These are phyloP conservation scores for Balaenoptera acutorostrata DNA, from an alignment of 2,113 vertebrate genomes.

Conservation along the genomic window DNA sequence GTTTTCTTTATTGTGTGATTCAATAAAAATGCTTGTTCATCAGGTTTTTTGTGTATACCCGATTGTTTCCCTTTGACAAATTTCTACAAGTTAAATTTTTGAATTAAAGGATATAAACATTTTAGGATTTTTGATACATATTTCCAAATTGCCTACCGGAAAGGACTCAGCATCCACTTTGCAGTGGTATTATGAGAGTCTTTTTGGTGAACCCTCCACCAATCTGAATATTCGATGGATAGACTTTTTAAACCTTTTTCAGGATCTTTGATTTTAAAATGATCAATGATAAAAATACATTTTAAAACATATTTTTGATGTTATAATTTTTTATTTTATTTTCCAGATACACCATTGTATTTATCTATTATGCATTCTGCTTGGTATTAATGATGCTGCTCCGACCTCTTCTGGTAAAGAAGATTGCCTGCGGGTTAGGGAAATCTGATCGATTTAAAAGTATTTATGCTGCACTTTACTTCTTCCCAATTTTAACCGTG, in stretches of 20 bases:
- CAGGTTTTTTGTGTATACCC: not conserved
- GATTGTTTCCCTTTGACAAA: not conserved
- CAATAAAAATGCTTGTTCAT: not conserved
- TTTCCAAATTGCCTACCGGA: not conserved
- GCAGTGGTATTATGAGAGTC: not conserved
- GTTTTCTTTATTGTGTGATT: not conserved
- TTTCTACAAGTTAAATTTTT: not conserved
- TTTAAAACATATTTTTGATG: not conserved
- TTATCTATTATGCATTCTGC: constrained; percentile 98
- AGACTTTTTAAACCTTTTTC: not conserved
- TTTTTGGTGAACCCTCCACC: not conserved
- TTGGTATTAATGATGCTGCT: constrained; percentile 97
- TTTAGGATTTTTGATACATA: not conserved
- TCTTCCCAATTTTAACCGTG: constrained; percentile 95
- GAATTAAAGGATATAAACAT: not conserved
- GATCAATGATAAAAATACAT: not conserved
- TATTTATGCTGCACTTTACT: constrained; percentile 97
- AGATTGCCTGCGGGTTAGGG: constrained; percentile 95
- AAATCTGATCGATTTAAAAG: constrained; percentile 97
- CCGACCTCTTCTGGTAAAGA: constrained; percentile 96
- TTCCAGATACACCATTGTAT: constrained; percentile 94
- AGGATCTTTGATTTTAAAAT: constrained; percentile 19
- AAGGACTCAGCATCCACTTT: not conserved
- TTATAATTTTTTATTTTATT: not conserved
- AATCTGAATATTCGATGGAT: not conserved